These are phyloP conservation scores for Pica pica DNA, from an alignment of 2,113 vertebrate species.

Conservation along the genomic window DNA sequence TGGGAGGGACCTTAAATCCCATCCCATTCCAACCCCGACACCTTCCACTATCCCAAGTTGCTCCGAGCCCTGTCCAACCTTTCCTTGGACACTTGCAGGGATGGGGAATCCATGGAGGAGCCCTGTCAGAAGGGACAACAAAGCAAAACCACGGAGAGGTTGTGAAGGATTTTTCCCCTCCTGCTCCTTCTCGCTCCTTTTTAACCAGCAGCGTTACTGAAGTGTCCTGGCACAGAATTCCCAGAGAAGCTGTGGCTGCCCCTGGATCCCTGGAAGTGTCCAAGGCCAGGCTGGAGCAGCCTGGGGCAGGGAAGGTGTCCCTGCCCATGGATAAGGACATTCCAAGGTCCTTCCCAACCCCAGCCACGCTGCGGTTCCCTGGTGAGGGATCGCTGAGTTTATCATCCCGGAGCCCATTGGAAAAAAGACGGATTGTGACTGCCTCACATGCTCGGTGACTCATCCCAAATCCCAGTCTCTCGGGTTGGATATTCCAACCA, in stretches of 20 bases:
- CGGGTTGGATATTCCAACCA: not conserved
- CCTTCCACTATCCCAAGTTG: not conserved
- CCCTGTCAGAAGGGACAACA: not conserved
- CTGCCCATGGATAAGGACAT: fast-evolving
- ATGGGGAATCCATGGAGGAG: not conserved
- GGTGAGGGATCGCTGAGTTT: not conserved
- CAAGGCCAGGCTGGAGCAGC: not conserved
- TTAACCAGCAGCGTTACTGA: fast-evolving
- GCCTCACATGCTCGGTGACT: not conserved
- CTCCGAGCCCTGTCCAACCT: not conserved
- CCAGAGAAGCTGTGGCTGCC: not conserved
- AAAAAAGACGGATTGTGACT: not conserved
- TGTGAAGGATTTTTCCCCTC: too few relatives aligned
- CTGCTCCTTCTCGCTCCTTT: not conserved
- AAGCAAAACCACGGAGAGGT: not conserved
- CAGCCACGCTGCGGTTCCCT: not conserved
- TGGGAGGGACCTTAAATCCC: too few relatives aligned
- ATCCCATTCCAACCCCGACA: not conserved
- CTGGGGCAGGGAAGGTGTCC: fast-evolving
- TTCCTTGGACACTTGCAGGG: not conserved
- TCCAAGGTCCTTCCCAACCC: not conserved
- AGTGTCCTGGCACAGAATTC: not conserved
- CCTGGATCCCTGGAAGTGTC: not conserved
- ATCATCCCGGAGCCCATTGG: not conserved
- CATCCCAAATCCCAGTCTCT: not conserved